Evolutionary conservation across 2,888 invertebrate genomes (phyloP).

Genomic region (Fabriciana adippe): DNA sequence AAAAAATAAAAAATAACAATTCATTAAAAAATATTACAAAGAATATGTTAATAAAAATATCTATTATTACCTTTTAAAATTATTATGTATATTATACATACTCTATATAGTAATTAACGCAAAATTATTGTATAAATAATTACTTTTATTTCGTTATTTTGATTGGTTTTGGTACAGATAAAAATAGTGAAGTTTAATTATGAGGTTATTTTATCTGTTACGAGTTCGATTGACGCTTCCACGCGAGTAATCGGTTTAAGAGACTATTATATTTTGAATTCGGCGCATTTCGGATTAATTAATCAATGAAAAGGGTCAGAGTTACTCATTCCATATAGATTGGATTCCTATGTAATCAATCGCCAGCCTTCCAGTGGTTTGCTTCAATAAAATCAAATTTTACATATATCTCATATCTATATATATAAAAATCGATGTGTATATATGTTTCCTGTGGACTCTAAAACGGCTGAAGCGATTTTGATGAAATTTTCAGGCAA

Average conservation of each 20-base stretch:
- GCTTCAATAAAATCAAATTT: slow-evolving; percentile 24
- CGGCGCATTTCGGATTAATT: slow-evolving; percentile 72
- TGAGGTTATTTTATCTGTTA: slow-evolving; percentile 49
- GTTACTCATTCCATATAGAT: slow-evolving; percentile 67
- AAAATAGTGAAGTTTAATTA: slow-evolving; percentile 45
- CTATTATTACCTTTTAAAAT: neutral
- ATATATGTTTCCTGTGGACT: no score
- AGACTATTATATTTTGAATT: slow-evolving; percentile 70
- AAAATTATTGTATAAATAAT: neutral
- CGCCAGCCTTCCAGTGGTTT: slow-evolving; percentile 42
- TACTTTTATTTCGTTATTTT: neutral
- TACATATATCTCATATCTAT: neutral
- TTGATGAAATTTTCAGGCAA: no score
- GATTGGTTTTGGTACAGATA: slow-evolving; percentile 14
- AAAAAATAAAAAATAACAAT: no score
- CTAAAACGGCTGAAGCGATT: no score
- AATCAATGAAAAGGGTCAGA: slow-evolving; percentile 74
- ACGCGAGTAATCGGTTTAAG: slow-evolving; percentile 68
- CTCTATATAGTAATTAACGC: no score
- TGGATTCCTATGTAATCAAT: slow-evolving; percentile 64
- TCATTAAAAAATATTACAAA: no score
- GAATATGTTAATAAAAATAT: neutral
- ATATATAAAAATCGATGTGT: no score
- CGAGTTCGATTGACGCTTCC: slow-evolving; percentile 63
- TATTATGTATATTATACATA: neutral